Conservation (phyloP, 1,140 invertebrate species). For the Drosophila teissieri region DNA sequence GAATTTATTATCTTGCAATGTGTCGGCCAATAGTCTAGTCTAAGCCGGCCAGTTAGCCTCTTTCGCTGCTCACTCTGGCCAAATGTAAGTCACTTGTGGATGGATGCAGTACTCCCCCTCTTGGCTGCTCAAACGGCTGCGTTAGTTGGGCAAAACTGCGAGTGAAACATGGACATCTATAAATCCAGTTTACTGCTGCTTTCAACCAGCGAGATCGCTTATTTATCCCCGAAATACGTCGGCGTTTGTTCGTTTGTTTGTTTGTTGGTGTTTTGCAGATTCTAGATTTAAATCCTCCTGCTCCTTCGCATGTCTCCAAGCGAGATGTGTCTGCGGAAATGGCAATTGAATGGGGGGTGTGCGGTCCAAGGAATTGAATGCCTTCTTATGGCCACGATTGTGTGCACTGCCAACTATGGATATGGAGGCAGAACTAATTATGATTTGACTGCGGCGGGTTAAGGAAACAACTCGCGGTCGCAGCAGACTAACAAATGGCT, state of each 20-base stretch:
- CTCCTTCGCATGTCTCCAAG: too few relatives aligned
- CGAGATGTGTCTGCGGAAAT: too few relatives aligned
- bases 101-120: too few relatives aligned
- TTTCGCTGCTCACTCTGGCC: neutral
- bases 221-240: neutral
- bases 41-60: too few relatives aligned
- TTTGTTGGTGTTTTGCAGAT: too few relatives aligned
- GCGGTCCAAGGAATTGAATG: constrained; percentile 47
- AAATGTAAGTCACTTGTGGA: neutral
- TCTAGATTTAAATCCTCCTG: too few relatives aligned
- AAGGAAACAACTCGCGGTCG: constrained; percentile 45
- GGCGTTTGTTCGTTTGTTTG: too few relatives aligned
- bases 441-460: constrained; percentile 62
- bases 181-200: neutral
- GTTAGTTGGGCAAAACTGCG: too few relatives aligned
- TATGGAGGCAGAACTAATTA: constrained; percentile 57
- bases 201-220: neutral
- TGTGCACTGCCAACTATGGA: neutral
- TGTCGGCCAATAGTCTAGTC: too few relatives aligned
- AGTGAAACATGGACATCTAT: too few relatives aligned
- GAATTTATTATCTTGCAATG: constrained; percentile 14
- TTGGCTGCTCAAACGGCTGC: too few relatives aligned
- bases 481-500: constrained; percentile 61
- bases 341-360: too few relatives aligned
- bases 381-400: constrained; percentile 36